Evolutionary conservation across 2,797 vertebrate genomes (phyloP), one percentile per base, ranked within the genome.

Genomic region (Tympanoctomys barrerae): DNA sequence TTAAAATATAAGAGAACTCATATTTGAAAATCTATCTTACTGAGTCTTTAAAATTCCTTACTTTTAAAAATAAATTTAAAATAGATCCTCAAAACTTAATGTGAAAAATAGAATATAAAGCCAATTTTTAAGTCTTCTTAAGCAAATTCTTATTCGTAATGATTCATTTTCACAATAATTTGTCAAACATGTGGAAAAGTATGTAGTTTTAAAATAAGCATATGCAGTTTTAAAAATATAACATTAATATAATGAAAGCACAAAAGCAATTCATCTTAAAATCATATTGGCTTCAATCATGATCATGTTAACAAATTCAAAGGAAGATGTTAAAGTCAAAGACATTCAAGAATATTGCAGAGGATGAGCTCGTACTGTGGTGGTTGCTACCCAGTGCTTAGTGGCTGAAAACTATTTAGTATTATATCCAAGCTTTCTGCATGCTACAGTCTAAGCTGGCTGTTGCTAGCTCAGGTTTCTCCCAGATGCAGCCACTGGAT

Each of bases 1-100:
- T 96, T 92, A 90, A 95, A 93, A 92, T 86, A 26, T 89, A 90
- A 70, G 42, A 68, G 42, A 92, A 91, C 5, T 73, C 31, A 77
- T 54, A 64, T 75, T 86, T 94, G 52, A 89, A 96, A 94, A 79
- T 26, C 16, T 46, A 49, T 52, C 26, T 91, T 62, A 73, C 26
- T 78, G 66, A 83, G n/a, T 39, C 28, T 95, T 96, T 12, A 85
- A 85, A 90, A 94, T 75, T 36, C 19, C 83, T 70, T 75, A 42
- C 24, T 89, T 88, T 95, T 88, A 46, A 36, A 96, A 80, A 90
- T 64, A 46, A 87, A 88, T 68, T 62, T 19, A 92, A 80, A 88
- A 66, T 80, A 79, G 2, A 81, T 75, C 24, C 3, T 14, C 1
- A 91, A 95, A 42, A 95, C 10, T 31, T 73, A 22, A 85, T 13